Conservation (phyloP, 2,888 invertebrate species). For the Eristalis pertinax region DNA sequence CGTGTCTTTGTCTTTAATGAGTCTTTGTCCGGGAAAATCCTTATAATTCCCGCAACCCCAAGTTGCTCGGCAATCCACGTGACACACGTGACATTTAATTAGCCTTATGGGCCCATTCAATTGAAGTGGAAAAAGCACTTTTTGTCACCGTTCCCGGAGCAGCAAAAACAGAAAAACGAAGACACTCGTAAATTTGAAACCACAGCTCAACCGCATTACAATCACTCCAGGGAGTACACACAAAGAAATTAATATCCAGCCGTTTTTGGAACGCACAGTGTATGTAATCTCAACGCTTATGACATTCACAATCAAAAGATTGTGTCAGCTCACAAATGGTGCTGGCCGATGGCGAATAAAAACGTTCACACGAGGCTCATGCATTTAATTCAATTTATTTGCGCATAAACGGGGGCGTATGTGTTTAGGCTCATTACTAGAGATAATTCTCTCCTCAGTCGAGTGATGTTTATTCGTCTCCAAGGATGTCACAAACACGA, state of each 20-base stretch:
- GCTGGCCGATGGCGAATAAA: not conserved
- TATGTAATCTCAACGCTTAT: too few species aligned
- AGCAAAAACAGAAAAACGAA: not conserved
- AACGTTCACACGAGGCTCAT: not conserved
- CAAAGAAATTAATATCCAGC: not conserved
- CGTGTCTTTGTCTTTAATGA: not conserved
- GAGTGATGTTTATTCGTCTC: not conserved
- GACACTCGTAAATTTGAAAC: not conserved
- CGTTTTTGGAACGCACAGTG: not conserved
- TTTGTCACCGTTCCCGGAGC: not conserved
- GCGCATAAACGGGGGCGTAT: not conserved
- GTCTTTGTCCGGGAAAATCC: not conserved
- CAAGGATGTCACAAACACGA: not conserved
- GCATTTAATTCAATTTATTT: not conserved
- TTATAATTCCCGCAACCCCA: not conserved
- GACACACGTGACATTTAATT: constrained; percentile 30
- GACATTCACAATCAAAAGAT: too few species aligned
- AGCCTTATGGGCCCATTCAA: constrained; percentile 15
- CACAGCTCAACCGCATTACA: not conserved
- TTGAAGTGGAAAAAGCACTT: constrained; percentile 25
- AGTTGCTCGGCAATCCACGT: not conserved
- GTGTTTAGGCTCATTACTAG: not conserved
- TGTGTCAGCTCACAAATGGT: not conserved
- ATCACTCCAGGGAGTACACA: not conserved
- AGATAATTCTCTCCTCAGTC: not conserved